Evolutionary conservation across 2,888 invertebrate genomes (phyloP).

Genomic region (Erannis defoliaria): DNA sequence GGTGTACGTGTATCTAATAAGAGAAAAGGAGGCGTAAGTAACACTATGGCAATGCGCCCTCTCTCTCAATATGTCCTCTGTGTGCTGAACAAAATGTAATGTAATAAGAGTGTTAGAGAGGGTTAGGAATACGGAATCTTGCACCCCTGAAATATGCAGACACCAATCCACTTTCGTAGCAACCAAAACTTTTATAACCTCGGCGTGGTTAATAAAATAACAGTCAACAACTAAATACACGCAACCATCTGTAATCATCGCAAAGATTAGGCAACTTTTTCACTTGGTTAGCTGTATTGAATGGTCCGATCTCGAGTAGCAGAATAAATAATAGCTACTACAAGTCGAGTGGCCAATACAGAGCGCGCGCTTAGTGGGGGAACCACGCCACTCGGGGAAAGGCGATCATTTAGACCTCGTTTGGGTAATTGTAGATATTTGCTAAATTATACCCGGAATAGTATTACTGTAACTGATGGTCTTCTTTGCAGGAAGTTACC

Average conservation of each 20-base stretch:
- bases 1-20: too few relatives aligned
- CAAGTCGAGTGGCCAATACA: constrained; percentile 37
- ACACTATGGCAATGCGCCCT: too few relatives aligned
- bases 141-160: neutral
- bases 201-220: neutral
- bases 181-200: neutral
- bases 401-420: constrained; percentile 25
- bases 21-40: too few relatives aligned
- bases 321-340: neutral
- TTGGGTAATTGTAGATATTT: constrained; percentile 5
- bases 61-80: too few relatives aligned
- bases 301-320: constrained; percentile 42
- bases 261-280: constrained; percentile 37
- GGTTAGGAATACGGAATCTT: too few relatives aligned
- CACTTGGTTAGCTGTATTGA: constrained; percentile 37
- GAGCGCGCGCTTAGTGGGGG: constrained; percentile 38
- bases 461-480: too few relatives aligned
- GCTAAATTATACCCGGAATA: neutral
- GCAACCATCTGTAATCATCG: constrained; percentile 25
- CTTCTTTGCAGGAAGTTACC: neutral
- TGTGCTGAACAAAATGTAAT: too few relatives aligned
- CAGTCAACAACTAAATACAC: neutral
- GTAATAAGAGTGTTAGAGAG: too few relatives aligned
- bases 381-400: constrained; percentile 49
- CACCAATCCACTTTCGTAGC: neutral